Evolutionary conservation across 1,140 invertebrate species (phyloP), one percentile per base, ranked within the genome.

Genomic region (Pseudomyrmex flavicornis): DNA sequence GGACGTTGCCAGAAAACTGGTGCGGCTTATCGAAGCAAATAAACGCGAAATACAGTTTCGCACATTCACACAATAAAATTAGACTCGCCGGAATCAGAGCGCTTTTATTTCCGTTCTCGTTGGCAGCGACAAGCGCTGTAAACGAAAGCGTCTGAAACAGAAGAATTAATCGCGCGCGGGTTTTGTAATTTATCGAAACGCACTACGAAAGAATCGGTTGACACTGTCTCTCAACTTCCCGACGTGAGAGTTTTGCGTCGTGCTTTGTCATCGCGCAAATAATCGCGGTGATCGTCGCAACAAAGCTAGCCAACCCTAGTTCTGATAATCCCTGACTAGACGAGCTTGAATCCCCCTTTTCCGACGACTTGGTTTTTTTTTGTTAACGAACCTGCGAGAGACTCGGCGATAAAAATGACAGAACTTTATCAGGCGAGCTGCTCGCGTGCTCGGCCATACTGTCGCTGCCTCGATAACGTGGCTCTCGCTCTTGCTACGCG

Each of bases 361-460:
- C 76, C 66, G 65, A n/a, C 20, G 15, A 35, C 22, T 72, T 66
- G 52, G 44, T 79, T 69, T 83, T 76, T 85, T 88, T 85, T 35
- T 35, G 35, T 35, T 88, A 88, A 88, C 87, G 86, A 88, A 88
- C 65, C 86, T 82, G 83, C 66, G 61, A 83, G 62, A 72, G 70
- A 85, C 76, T 82, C 83, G 58, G 82, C 77, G 87, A 88, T 88
- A 88, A 88, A 88, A 88, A 88, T 88, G 87, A 88, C 86, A 88
- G 83, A 83, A 88, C 68, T 88, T 88, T 88, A 88, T 88, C 87
- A 88, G 83, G 61, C 35, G 35, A 58, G 46, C 20, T 46, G 79
- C 79, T 73, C 79, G 72, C 46, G 79, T 22, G 35, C 35, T 62
- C 83, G 59, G 46, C 76, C 76, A 66, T 88, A 83, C 83, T 88